A percentile compares a stretch with the other conserved stretches of the same genome.
Evolutionary conservation across 2,113 vertebrate species (phyloP).

Genomic region (Carlito syrichta): DNA sequence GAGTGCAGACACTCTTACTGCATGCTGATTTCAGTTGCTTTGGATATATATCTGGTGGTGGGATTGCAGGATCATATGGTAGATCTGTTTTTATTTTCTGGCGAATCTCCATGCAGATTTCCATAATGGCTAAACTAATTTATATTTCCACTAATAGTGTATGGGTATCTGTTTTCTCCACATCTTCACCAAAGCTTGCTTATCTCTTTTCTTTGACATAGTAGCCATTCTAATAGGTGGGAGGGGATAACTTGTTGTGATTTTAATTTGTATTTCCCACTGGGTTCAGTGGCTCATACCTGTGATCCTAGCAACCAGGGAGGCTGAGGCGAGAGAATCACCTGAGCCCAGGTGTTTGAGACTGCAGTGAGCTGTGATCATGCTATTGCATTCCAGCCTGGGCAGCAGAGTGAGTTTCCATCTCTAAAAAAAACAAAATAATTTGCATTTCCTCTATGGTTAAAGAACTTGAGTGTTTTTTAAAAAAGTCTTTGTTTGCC

Average conservation of each 20-base stretch:
- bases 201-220: not conserved
- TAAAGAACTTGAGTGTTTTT: not conserved
- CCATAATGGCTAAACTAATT: not conserved
- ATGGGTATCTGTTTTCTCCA: not conserved
- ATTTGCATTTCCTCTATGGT: not conserved
- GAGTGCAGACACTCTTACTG: not conserved
- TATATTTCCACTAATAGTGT: not conserved
- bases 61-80: not conserved
- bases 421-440: no score
- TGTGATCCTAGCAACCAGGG: no score
- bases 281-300: no score
- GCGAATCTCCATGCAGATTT: not conserved
- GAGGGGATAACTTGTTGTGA: not conserved
- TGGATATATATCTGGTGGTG: not conserved
- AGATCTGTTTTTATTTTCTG: not conserved
- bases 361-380: no score
- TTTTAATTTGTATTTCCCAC: not conserved
- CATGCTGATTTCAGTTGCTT: not conserved
- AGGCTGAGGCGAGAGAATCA: no score
- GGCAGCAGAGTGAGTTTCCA: no score
- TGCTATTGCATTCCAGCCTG: no score
- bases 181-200: not conserved
- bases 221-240: not conserved
- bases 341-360: no score
- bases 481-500: not conserved